Percentiles rank a stretch among this genome's conserved stretches.
Conservation (phyloP, 2,888 invertebrate species). For the Drosophila acutilabella region DNA sequence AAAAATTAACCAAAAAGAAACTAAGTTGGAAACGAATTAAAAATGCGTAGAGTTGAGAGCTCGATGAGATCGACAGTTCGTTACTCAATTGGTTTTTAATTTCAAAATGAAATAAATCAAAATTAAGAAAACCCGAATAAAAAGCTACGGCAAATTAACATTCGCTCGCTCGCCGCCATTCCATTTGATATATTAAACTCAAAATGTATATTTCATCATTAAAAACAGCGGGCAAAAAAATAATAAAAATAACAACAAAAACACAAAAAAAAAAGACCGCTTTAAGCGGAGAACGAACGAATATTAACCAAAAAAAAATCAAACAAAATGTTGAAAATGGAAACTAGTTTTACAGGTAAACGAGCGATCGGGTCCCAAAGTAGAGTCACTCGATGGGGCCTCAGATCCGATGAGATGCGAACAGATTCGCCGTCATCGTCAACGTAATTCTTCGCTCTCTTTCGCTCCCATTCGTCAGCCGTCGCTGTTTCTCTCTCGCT, state of each 20-base stretch:
- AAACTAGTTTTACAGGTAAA: constrained; percentile 81
- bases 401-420: constrained; percentile 47
- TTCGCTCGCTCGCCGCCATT: constrained; percentile 68
- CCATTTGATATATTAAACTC: constrained; percentile 81
- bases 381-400: constrained; percentile 43
- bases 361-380: constrained; percentile 31
- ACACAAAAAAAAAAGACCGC: constrained; percentile 37
- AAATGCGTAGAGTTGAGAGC: constrained; percentile 51
- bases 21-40: constrained; percentile 54
- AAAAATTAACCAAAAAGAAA: constrained; percentile 30
- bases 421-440: constrained; percentile 55
- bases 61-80: constrained; percentile 61
- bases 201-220: constrained; percentile 83
- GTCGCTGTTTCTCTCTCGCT: constrained; percentile 11
- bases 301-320: constrained; percentile 28
- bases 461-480: constrained; percentile 24
- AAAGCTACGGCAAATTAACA: constrained; percentile 74
- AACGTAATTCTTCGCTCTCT: constrained; percentile 50
- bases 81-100: constrained; percentile 79
- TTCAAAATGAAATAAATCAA: constrained; percentile 81
- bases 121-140: constrained; percentile 65
- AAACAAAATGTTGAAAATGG: constrained; percentile 60
- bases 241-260: constrained; percentile 31
- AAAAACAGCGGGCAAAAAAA: constrained; percentile 64
- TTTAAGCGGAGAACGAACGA: constrained; percentile 64